Percentiles rank a stretch among this genome's conserved stretches.
Evolutionary conservation across 2,113 vertebrate species (phyloP).

Genomic region (Bos taurus): DNA sequence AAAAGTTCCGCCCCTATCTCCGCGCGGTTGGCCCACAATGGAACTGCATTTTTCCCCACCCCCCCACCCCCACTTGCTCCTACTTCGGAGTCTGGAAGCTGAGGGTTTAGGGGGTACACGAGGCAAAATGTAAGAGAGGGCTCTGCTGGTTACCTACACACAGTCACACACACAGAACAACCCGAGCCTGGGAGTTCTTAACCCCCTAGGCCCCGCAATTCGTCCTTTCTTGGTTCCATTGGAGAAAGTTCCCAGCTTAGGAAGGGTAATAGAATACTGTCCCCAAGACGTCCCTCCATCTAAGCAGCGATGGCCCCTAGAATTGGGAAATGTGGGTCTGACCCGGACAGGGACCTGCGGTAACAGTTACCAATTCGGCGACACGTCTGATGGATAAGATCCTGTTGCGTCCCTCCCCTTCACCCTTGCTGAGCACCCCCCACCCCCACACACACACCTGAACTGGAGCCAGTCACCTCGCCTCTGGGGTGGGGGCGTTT

Average conservation of each 20-base stretch:
- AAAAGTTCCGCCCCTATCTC: conserved; percentile 81
- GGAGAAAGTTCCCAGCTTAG: background rate
- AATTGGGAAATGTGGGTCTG: conserved; percentile 1
- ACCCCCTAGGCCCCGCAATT: background rate
- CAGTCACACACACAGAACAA: background rate
- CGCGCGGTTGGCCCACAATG: conserved; percentile 20
- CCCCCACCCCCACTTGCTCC: background rate
- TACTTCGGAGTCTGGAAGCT: background rate
- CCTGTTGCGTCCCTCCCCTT: background rate
- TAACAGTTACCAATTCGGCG: conserved; percentile 52
- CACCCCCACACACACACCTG: background rate
- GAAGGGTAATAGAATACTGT: background rate
- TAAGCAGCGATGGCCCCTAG: background rate
- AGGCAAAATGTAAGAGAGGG: background rate
- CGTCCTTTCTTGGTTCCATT: background rate
- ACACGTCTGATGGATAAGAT: conserved; percentile 38
- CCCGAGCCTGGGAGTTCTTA: background rate
- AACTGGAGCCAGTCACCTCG: background rate
- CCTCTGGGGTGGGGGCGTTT: conserved; percentile 50
- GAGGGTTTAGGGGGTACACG: background rate
- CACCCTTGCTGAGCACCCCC: background rate
- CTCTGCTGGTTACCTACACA: background rate
- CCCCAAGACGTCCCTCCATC: background rate
- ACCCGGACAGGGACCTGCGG: background rate
- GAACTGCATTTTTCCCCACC: background rate